phyloP scores from a whole-genome alignment of 2,888 invertebrate genomes.

The Hypena proboscidalis region DNA sequence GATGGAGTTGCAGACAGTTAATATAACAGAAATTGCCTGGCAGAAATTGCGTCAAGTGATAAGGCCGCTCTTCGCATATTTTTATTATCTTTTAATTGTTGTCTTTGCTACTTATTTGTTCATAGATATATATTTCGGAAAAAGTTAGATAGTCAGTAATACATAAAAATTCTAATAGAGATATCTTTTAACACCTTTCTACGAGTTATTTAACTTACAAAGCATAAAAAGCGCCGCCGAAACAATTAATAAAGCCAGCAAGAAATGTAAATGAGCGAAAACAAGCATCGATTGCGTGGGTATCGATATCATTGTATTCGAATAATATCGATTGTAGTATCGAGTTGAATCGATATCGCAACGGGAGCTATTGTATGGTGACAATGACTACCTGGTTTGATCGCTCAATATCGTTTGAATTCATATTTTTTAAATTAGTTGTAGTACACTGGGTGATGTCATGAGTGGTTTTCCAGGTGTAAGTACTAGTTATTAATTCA shows the following conservation, averaged over 20 bases:
- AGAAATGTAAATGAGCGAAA: slow-evolving; percentile 10
- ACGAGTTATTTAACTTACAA: no score
- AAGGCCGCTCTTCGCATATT: no score
- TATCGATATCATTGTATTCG: slow-evolving; percentile 52
- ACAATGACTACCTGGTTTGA: slow-evolving; percentile 43
- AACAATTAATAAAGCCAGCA: slow-evolving; percentile 8
- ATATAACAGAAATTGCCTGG: no score
- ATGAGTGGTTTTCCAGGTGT: slow-evolving; percentile 7
- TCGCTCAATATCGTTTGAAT: slow-evolving; percentile 45
- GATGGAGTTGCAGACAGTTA: no score
- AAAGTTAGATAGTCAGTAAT: no score
- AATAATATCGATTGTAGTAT: slow-evolving; percentile 25
- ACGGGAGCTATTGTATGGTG: slow-evolving; percentile 54
- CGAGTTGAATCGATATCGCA: slow-evolving; percentile 48
- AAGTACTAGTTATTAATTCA: not conserved
- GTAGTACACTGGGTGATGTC: slow-evolving; percentile 21
- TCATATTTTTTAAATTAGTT: slow-evolving; percentile 41
- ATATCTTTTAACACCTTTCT: no score
- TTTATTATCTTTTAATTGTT: no score
- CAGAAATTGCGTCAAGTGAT: no score
- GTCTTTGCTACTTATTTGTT: no score
- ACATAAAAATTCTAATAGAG: no score
- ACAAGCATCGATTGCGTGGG: slow-evolving; percentile 46
- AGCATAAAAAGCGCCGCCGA: not conserved
- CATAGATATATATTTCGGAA: no score